Evolutionary conservation across 2,113 vertebrate genomes (phyloP).

Genomic region (Mustelus asterias): DNA sequence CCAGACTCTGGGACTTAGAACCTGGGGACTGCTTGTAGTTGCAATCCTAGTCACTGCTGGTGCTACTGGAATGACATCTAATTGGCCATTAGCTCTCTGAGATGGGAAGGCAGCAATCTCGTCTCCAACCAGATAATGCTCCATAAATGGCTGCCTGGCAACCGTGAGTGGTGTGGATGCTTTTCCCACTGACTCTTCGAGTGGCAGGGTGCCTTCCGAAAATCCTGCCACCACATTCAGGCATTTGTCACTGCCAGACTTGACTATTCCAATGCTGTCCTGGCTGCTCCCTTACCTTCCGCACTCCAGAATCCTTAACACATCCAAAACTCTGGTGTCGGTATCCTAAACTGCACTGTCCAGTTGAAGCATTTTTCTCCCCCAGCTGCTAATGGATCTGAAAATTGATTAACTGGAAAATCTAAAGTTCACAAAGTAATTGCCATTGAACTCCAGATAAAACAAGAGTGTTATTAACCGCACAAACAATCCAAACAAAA

Average conservation of each 20-base stretch:
- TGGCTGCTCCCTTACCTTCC: not conserved
- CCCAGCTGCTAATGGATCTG: not conserved
- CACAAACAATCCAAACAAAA: not conserved
- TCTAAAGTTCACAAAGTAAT: not conserved
- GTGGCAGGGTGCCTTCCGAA: not conserved
- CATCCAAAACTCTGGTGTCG: not conserved
- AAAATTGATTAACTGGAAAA: constrained; percentile 9
- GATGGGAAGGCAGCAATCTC: not conserved
- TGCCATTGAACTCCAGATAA: not conserved
- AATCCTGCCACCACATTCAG: not conserved
- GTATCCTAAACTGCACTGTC: not conserved
- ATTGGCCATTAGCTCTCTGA: not conserved
- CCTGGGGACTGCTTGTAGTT: no score
- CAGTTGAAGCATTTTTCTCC: not conserved
- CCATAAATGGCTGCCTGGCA: not conserved
- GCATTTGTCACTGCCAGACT: not conserved
- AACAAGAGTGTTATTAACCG: not conserved
- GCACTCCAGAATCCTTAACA: not conserved
- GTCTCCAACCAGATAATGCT: not conserved
- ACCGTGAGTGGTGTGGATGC: not conserved
- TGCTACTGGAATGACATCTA: no score
- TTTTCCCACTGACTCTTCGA: not conserved
- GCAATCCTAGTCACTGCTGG: no score
- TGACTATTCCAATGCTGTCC: not conserved
- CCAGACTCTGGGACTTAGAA: not conserved